Percentiles rank a stretch among this genome's conserved stretches.
These are phyloP conservation scores for Syrphus vitripennis DNA, from an alignment of 2,888 invertebrate genomes.

Conservation along the genomic window DNA sequence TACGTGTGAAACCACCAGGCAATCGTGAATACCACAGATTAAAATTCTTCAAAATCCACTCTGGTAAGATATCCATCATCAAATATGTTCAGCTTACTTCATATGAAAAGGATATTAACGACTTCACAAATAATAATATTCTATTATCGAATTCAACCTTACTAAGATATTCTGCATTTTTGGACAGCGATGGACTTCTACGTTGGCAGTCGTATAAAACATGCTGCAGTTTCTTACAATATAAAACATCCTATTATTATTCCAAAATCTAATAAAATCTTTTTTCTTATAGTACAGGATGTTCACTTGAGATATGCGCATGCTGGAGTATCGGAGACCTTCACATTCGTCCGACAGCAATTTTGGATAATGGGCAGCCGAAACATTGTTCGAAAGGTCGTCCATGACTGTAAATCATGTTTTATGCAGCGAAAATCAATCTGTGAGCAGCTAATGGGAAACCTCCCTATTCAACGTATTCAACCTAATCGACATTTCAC, in stretches of 20 bases:
- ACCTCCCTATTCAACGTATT: constrained; percentile 19
- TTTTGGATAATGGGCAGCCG: background rate
- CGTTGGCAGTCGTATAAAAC: constrained; percentile 14
- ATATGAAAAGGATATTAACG: background rate
- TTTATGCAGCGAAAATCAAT: constrained; percentile 32
- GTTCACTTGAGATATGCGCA: background rate
- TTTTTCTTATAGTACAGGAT: background rate
- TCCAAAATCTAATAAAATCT: background rate
- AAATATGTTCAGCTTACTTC: background rate
- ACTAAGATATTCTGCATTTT: background rate
- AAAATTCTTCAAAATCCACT: background rate
- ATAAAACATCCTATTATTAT: constrained; percentile 25
- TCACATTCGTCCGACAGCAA: background rate
- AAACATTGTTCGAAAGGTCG: background rate
- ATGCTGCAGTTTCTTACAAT: background rate
- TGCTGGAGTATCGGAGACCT: background rate
- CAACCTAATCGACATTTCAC: background rate
- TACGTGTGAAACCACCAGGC: background rate
- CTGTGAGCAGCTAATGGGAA: constrained; percentile 32
- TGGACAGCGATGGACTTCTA: constrained; percentile 4
- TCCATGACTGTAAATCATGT: background rate
- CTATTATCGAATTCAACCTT: background rate
- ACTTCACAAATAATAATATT: background rate
- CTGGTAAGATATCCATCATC: background rate
- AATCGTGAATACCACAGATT: background rate